These are phyloP conservation scores for Acipenser transmontanus DNA, from an alignment of 2,797 vertebrate genomes.

Conservation along the genomic window DNA sequence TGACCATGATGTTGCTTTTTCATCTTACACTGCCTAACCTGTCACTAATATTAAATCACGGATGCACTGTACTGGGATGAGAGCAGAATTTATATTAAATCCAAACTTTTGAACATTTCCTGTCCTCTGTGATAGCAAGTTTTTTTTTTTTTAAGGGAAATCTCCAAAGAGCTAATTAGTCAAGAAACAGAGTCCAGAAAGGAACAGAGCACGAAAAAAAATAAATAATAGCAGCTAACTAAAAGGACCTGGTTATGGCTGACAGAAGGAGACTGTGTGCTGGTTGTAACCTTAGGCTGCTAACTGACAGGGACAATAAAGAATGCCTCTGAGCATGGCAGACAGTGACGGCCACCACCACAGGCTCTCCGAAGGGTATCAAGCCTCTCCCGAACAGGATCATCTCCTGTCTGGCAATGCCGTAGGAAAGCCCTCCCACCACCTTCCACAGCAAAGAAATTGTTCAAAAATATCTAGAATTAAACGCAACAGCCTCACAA, in stretches of 20 bases:
- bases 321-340: conserved; percentile 59
- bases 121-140: conserved; percentile 75
- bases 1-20: conserved; percentile 40
- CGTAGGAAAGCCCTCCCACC: conserved; percentile 14
- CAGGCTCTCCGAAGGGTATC: conserved; percentile 43
- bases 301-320: conserved; percentile 90
- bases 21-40: conserved; percentile 71
- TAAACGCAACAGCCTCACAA: conserved; percentile 12
- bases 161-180: conserved; percentile 99
- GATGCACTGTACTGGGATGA: conserved; percentile 58
- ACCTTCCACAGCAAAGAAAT: not conserved
- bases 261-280: conserved; percentile 86
- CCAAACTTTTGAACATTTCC: conserved; percentile 76
- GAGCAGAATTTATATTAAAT: conserved; percentile 72
- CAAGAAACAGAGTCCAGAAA: conserved; percentile 87
- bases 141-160: conserved; percentile 76
- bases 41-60: conserved; percentile 71
- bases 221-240: conserved; percentile 75
- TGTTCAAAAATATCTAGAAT: conserved; percentile 13
- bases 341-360: conserved; percentile 57
- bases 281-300: conserved; percentile 81
- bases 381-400: conserved; percentile 39
- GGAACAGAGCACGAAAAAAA: conserved; percentile 87
- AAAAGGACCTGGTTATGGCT: conserved; percentile 84
- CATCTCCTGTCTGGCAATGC: conserved; percentile 40